Evolutionary conservation across 1,140 invertebrate genomes (phyloP), one percentile per base, ranked within the genome.

Genomic region (Drosophila insularis): DNA sequence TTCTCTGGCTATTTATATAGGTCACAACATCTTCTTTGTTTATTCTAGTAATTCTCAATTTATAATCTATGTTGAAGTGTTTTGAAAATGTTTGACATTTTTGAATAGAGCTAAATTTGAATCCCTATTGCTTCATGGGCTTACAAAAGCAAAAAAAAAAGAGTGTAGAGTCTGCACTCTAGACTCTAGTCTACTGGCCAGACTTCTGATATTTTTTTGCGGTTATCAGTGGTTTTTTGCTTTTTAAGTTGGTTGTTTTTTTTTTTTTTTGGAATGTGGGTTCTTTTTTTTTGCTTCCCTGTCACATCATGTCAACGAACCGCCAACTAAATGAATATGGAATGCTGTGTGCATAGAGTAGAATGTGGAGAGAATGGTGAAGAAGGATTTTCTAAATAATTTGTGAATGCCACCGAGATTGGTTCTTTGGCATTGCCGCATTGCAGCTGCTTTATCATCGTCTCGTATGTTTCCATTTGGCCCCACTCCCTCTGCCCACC

Each of bases 381-480:
- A 21, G 54, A 39, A 55, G 61, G 74, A 89, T 80, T 80, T 80
- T 69, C 84, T 89, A 89, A 89, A 89, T 89, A 89, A 89, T 89
- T 89, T 89, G 70, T 89, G 73, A 70, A 66, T 60, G 53, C 80
- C 68, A 58, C 68, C 8, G 17, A 71, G 70, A 67, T 66, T 77
- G 66, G 81, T 63, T 55, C 35, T 61, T 40, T 65, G 7, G n/a
- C 7, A 14, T 5, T 50, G 43, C 19, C 10, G n/a, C 19, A 13
- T 13, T 13, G 31, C 17, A 8, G 68, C 78, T 74, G 76, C 80
- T 89, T 78, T 89, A 84, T 84, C 84, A 84, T 89, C 84, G 89
- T 89, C 70, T 89, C 80, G 89, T 85, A 77, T 89, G 84, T 84
- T 74, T 80, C 84, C 81, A 80, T 89, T 78, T 78, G 40, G 8